Evolutionary conservation across 1,140 invertebrate species (phyloP).

Genomic region (Phthorimaea operculella): DNA sequence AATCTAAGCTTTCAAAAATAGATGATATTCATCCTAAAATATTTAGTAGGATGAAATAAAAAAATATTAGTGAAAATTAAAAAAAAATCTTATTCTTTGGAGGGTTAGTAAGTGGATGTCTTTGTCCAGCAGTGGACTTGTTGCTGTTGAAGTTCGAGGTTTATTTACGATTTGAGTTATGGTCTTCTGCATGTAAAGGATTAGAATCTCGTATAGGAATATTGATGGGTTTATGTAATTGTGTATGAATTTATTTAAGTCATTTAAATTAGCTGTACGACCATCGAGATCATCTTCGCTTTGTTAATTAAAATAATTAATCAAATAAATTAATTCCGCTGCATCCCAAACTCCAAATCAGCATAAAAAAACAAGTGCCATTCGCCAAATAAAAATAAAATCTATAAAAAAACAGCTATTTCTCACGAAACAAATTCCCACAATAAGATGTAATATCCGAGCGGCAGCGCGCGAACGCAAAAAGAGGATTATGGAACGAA

Average conservation of each 20-base stretch:
- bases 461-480: conserved; percentile 50
- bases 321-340: not conserved
- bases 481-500: conserved; percentile 50
- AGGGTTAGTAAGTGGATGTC: too few relatives aligned
- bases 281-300: too few relatives aligned
- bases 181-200: too few relatives aligned
- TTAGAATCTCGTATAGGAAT: not conserved
- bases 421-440: conserved; percentile 50
- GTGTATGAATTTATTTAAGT: not conserved
- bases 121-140: too few relatives aligned
- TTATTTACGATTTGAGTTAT: too few relatives aligned
- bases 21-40: too few relatives aligned
- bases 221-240: not conserved
- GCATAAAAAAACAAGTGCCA: conserved; percentile 12
- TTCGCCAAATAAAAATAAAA: conserved; percentile 5
- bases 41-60: too few relatives aligned
- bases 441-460: conserved; percentile 51
- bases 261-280: not conserved
- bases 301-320: not conserved
- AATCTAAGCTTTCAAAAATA: too few relatives aligned
- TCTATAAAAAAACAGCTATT: conserved; percentile 20
- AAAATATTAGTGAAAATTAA: too few relatives aligned
- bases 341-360: conserved; percentile 12
- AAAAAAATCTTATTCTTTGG: too few relatives aligned
- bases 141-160: too few relatives aligned